Evolutionary conservation across 2,113 vertebrate genomes (phyloP).

Genomic region (Malurus cyaneus): DNA sequence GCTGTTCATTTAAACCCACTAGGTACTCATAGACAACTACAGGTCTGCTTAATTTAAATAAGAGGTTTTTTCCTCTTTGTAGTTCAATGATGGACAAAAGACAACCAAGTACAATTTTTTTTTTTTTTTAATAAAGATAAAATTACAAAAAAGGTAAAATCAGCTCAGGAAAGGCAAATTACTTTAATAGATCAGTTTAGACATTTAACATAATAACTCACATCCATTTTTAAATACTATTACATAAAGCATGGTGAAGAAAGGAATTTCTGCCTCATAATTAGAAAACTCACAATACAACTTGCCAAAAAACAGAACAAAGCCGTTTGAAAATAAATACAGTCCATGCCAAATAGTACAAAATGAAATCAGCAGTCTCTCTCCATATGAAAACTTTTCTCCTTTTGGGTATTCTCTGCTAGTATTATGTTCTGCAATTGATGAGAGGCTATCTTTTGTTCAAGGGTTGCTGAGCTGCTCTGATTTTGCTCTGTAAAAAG

Average conservation of each 20-base stretch:
- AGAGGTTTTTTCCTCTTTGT: background rate
- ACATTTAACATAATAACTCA: slow-evolving; percentile 82
- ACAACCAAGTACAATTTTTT: slow-evolving; percentile 70
- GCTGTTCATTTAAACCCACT: background rate
- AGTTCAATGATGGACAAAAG: slow-evolving; percentile 63
- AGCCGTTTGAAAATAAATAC: slow-evolving; percentile 85
- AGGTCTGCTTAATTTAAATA: background rate
- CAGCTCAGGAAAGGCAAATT: slow-evolving; percentile 82
- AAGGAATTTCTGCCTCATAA: slow-evolving; percentile 81
- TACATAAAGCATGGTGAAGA: slow-evolving; percentile 82
- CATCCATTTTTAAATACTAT: slow-evolving; percentile 86
- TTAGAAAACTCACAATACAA: slow-evolving; percentile 85
- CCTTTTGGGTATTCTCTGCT: slow-evolving; percentile 57
- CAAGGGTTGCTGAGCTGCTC: slow-evolving; percentile 88
- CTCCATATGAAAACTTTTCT: slow-evolving; percentile 64
- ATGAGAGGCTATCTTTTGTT: slow-evolving; percentile 67
- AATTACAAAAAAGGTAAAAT: slow-evolving; percentile 86
- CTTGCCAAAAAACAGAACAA: slow-evolving; percentile 79
- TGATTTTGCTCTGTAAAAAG: slow-evolving; percentile 82
- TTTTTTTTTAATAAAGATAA: slow-evolving; percentile 84
- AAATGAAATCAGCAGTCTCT: slow-evolving; percentile 79
- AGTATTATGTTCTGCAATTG: slow-evolving; percentile 62
- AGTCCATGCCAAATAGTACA: slow-evolving; percentile 84
- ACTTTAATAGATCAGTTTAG: slow-evolving; percentile 82
- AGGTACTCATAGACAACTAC: background rate